phyloP scores from a whole-genome alignment of 2,797 vertebrate species.

The Linurgus olivaceus region DNA sequence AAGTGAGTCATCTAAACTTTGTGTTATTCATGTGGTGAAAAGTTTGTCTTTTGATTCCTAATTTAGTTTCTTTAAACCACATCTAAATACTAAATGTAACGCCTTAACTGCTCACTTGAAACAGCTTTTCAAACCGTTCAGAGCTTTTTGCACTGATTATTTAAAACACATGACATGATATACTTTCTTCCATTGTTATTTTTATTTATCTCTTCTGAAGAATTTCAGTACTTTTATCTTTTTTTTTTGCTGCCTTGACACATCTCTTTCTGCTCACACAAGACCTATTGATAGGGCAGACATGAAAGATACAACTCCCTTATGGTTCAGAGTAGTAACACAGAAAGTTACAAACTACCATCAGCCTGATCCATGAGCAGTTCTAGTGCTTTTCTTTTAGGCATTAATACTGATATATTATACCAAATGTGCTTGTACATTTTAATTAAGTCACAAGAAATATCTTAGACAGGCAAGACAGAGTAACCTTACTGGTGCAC shows the following conservation, averaged over 20 bases:
- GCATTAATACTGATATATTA: slow-evolving; percentile 22
- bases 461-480: slow-evolving; percentile 42
- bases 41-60: background rate
- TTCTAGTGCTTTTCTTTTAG: background rate
- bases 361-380: background rate
- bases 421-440: slow-evolving; percentile 29
- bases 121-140: background rate
- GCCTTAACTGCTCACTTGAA: background rate
- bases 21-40: background rate
- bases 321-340: background rate
- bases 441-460: background rate
- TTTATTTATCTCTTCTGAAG: background rate
- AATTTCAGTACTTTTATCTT: background rate
- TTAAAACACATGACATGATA: background rate
- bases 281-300: background rate
- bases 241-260: background rate
- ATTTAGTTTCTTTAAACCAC: background rate
- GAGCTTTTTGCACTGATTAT: background rate
- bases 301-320: background rate
- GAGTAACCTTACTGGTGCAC: slow-evolving; percentile 43
- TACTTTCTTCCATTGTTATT: background rate
- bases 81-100: background rate
- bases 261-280: background rate
- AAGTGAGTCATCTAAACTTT: background rate
- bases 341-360: background rate